Conservation (phyloP, 2,888 invertebrate species). For the Leptinotarsa peninsularis region DNA sequence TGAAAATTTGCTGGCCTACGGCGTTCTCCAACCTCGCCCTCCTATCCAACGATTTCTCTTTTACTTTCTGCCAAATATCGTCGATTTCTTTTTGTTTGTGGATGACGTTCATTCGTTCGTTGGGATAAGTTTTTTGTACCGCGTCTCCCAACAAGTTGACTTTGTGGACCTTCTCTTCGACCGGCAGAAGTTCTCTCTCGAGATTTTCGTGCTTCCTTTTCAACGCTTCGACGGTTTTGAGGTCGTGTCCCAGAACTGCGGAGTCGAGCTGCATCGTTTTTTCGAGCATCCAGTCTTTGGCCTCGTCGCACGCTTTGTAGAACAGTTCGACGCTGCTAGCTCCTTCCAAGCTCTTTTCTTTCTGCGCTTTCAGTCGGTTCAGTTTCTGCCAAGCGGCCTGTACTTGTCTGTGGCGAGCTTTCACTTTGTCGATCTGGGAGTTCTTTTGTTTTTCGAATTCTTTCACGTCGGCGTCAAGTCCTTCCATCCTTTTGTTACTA, state of each 20-base stretch:
- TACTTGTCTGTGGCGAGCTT: slow-evolving; percentile 82
- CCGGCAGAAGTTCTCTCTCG: slow-evolving; percentile 93
- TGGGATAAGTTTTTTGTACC: slow-evolving; percentile 93
- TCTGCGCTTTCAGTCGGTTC: slow-evolving; percentile 86
- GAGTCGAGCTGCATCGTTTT: slow-evolving; percentile 91
- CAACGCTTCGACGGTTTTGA: slow-evolving; percentile 90
- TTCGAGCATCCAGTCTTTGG: slow-evolving; percentile 97
- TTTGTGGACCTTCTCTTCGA: slow-evolving; percentile 89
- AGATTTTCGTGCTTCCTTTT: slow-evolving; percentile 93
- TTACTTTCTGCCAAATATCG: slow-evolving; percentile 88
- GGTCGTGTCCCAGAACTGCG: slow-evolving; percentile 80
- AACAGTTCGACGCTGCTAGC: slow-evolving; percentile 89
- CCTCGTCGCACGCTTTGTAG: slow-evolving; percentile 95
- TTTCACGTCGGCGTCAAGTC: slow-evolving; percentile 87
- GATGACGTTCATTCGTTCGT: slow-evolving; percentile 88
- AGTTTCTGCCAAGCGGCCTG: slow-evolving; percentile 90
- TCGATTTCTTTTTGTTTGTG: slow-evolving; percentile 86
- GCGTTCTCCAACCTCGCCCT: slow-evolving; percentile 90
- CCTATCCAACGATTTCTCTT: slow-evolving; percentile 86
- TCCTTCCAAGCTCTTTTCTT: slow-evolving; percentile 90
- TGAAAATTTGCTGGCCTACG: slow-evolving; percentile 95
- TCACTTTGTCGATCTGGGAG: slow-evolving; percentile 85
- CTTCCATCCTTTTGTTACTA: slow-evolving; percentile 90
- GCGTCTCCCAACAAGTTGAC: slow-evolving; percentile 84
- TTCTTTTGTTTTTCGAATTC: slow-evolving; percentile 88